A percentile compares a stretch with the other conserved stretches of the same genome.
These are phyloP conservation scores for Dryobota labecula DNA, from an alignment of 2,888 invertebrate genomes.

Conservation along the genomic window DNA sequence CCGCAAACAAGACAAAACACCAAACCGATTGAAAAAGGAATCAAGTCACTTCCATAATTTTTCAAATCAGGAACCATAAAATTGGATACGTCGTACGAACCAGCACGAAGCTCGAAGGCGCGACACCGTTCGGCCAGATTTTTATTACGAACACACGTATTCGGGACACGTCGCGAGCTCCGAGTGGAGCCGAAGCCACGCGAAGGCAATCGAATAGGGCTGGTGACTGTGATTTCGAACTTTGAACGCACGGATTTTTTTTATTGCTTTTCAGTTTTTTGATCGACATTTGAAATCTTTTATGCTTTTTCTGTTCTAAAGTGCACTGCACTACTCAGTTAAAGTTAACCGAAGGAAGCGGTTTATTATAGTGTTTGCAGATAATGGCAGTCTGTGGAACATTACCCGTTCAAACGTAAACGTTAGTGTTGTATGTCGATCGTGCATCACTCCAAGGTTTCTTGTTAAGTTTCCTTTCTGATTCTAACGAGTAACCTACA, in stretches of 20 bases:
- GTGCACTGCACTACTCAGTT: conserved; percentile 26
- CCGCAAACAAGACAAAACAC: conserved; percentile 34
- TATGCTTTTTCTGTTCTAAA: conserved; percentile 22
- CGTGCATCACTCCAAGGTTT: conserved; percentile 59
- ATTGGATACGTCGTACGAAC: conserved; percentile 70
- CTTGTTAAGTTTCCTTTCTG: conserved; percentile 41
- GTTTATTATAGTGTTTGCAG: conserved; percentile 52
- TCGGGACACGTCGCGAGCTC: conserved; percentile 72
- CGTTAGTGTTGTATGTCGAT: conserved; percentile 35
- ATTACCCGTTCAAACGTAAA: conserved; percentile 41
- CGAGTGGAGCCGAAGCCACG: conserved; percentile 64
- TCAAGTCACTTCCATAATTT: conserved; percentile 67
- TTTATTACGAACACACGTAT: conserved; percentile 72
- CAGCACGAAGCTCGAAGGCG: conserved; percentile 60
- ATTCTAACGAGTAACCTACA: conserved; percentile 39
- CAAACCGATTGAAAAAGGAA: conserved; percentile 47
- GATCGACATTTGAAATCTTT: conserved; percentile 42
- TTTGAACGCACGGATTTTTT: conserved; percentile 52
- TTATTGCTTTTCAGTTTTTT: conserved; percentile 32
- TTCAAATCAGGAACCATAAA: conserved; percentile 74
- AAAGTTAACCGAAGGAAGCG: conserved; percentile 32
- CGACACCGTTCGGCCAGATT: conserved; percentile 70
- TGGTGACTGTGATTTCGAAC: conserved; percentile 58
- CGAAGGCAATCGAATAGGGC: conserved; percentile 57
- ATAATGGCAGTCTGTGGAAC: conserved; percentile 47